Percentiles rank a stretch among this genome's conserved stretches.
Evolutionary conservation across 2,113 vertebrate genomes (phyloP).

Genomic region (Phocoena sinus): DNA sequence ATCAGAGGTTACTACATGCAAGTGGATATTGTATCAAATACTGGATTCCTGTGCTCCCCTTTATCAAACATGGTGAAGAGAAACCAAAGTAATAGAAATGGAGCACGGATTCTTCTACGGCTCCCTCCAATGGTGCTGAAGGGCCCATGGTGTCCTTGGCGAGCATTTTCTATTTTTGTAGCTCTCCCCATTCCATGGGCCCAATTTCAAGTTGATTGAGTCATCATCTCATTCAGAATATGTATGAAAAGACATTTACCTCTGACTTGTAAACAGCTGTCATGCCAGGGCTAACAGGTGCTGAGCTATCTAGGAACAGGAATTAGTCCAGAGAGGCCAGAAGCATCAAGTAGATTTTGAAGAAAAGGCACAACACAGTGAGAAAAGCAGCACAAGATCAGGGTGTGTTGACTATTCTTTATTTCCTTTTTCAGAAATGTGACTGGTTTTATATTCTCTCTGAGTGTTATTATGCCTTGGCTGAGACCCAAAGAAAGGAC

Average conservation of each 20-base stretch:
- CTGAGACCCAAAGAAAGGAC: background rate
- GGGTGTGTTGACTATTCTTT: fast-evolving
- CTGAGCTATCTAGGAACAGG: background rate
- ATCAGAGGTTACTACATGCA: background rate
- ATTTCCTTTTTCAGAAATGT: background rate
- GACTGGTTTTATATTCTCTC: background rate
- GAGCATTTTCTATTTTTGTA: background rate
- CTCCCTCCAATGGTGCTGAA: background rate
- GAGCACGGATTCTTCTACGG: background rate
- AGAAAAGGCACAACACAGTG: background rate
- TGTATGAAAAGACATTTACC: background rate
- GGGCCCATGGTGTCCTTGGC: fast-evolving
- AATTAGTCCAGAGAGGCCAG: background rate
- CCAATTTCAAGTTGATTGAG: background rate
- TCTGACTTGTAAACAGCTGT: background rate
- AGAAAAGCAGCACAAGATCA: background rate
- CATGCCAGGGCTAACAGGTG: background rate
- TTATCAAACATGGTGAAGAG: background rate
- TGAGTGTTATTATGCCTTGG: background rate
- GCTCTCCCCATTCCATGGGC: background rate
- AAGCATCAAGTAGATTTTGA: background rate
- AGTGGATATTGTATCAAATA: background rate
- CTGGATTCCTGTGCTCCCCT: too few relatives aligned
- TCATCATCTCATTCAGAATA: too few relatives aligned
- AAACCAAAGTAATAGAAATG: fast-evolving